Percentiles rank a stretch among this genome's conserved stretches.
phyloP scores from a whole-genome alignment of 2,888 invertebrate species.

The Bombylius major region DNA sequence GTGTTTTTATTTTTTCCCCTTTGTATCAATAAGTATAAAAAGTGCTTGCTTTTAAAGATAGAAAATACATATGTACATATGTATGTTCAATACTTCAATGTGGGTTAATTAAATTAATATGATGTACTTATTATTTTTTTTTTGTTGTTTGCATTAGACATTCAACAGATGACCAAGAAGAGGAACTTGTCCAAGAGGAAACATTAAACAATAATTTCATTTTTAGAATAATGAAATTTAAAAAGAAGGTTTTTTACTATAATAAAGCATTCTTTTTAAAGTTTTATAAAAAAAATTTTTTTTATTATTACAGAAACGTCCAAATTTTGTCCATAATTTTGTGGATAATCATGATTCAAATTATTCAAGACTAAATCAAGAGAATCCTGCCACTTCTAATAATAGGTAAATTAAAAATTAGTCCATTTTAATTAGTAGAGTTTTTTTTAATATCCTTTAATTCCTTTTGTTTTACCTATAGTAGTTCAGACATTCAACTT shows the following conservation, averaged over 20 bases:
- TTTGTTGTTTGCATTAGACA: slow-evolving; percentile 7
- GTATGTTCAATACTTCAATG: too few relatives aligned
- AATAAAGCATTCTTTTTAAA: too few relatives aligned
- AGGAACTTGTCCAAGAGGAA: slow-evolving; percentile 25
- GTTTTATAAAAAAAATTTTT: background rate
- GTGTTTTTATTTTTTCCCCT: too few relatives aligned
- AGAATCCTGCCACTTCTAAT: background rate
- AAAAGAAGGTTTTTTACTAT: slow-evolving; percentile 19
- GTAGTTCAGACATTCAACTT: slow-evolving; percentile 41
- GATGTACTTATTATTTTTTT: too few relatives aligned
- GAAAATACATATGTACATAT: too few relatives aligned
- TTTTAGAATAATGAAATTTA: slow-evolving; percentile 27
- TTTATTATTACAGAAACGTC: slow-evolving; percentile 19
- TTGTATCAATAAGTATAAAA: too few relatives aligned
- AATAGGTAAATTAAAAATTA: background rate
- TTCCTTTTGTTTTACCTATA: background rate
- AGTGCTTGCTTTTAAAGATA: too few relatives aligned
- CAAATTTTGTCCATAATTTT: slow-evolving; percentile 31
- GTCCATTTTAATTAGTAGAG: too few relatives aligned
- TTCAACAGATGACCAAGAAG: slow-evolving; percentile 28
- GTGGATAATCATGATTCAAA: slow-evolving; percentile 28
- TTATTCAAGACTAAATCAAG: slow-evolving; percentile 27
- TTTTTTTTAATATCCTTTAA: background rate
- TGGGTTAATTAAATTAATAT: too few relatives aligned
- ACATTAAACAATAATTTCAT: slow-evolving; percentile 19